phyloP scores from a whole-genome alignment of 1,140 invertebrate species.

The Ridgeia piscesae region DNA sequence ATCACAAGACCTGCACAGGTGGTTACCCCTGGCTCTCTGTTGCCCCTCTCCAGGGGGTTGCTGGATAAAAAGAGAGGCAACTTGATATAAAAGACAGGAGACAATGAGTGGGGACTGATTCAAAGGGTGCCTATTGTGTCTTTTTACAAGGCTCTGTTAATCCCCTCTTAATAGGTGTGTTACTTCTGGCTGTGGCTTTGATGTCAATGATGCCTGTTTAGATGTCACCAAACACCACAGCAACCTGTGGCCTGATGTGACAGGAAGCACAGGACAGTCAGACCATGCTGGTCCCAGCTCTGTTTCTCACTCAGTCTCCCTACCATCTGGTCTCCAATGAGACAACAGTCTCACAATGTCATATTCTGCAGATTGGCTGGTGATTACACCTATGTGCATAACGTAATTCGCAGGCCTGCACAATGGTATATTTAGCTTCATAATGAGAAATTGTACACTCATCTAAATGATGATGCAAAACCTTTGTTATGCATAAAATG shows the following conservation, averaged over 20 bases:
- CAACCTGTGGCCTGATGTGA: neutral
- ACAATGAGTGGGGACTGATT: neutral
- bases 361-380: neutral
- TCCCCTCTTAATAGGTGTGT: neutral
- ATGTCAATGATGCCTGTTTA: neutral
- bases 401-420: neutral
- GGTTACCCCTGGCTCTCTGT: neutral
- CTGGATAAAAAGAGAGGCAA: neutral
- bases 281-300: no score
- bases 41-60: neutral
- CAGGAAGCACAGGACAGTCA: neutral
- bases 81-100: neutral
- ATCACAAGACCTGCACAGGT: neutral
- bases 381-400: neutral
- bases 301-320: neutral
- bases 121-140: neutral
- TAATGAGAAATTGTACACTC: neutral
- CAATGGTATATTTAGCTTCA: neutral
- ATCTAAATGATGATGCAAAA: neutral
- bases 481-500: no score
- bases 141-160: neutral
- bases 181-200: neutral
- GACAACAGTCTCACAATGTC: neutral
- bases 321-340: neutral
- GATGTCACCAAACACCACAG: neutral